Conservation (phyloP, 2,797 vertebrate genomes). For the Phrynocephalus vlangalii region DNA sequence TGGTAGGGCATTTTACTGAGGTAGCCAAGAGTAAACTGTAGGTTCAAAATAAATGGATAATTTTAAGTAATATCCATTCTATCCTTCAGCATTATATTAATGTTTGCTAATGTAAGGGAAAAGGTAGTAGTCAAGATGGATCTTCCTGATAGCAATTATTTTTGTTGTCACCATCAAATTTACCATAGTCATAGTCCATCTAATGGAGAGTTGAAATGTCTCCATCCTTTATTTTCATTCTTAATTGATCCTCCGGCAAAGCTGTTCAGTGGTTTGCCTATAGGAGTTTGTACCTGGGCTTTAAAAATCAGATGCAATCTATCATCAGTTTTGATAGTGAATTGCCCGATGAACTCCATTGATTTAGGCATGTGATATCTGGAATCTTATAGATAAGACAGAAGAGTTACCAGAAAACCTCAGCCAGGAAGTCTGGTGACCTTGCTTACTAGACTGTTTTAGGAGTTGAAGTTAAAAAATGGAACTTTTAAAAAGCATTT, state of each 20-base stretch:
- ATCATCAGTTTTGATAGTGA: constrained; percentile 10
- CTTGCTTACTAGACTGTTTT: too few species aligned
- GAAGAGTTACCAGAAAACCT: too few species aligned
- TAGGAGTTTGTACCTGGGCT: not conserved
- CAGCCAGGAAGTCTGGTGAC: too few species aligned
- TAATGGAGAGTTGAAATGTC: constrained; percentile 10
- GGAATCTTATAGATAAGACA: not conserved
- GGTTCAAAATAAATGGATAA: constrained; percentile 64
- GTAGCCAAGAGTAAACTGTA: constrained; percentile 48
- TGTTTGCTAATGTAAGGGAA: constrained; percentile 55
- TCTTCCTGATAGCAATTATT: constrained; percentile 46
- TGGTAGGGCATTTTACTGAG: constrained; percentile 54
- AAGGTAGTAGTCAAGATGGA: constrained; percentile 57
- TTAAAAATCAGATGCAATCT: not conserved
- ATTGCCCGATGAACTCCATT: not conserved
- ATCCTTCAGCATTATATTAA: constrained; percentile 49
- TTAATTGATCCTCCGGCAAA: not conserved
- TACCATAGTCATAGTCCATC: not conserved
- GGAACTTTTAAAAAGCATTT: too few species aligned
- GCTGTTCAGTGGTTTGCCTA: constrained; percentile 6
- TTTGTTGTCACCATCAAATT: not conserved
- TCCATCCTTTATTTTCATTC: not conserved
- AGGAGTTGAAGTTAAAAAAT: too few species aligned
- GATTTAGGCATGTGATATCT: not conserved
- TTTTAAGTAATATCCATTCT: constrained; percentile 43